phyloP scores from a whole-genome alignment of 2,888 invertebrate genomes.

The Heliconius sara region DNA sequence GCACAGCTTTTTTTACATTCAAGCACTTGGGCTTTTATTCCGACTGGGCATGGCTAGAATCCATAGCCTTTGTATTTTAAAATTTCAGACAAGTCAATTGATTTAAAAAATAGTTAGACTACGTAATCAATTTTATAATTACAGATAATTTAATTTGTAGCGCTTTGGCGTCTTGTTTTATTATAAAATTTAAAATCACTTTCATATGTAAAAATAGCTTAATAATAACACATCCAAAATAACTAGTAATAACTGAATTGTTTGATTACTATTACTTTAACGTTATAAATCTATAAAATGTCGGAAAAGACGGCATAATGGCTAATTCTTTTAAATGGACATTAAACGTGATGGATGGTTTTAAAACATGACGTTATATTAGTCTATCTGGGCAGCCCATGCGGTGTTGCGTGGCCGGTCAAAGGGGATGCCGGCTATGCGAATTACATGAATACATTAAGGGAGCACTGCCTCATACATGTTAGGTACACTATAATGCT shows the following conservation, averaged over 20 bases:
- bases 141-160: conserved; percentile 20
- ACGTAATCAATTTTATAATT: conserved; percentile 11
- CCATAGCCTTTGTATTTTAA: conserved; percentile 71
- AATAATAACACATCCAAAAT: conserved; percentile 8
- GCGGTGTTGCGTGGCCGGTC: conserved; percentile 83
- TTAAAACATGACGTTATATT: conserved; percentile 83
- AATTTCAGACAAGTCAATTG: conserved; percentile 70
- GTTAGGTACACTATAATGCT: conserved; percentile 79
- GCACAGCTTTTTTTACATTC: conserved; percentile 77
- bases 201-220: background rate
- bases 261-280: conserved; percentile 29
- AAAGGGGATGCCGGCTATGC: conserved; percentile 83
- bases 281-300: conserved; percentile 54
- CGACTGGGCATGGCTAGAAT: conserved; percentile 65
- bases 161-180: conserved; percentile 6
- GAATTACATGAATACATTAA: conserved; percentile 85
- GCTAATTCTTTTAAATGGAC: conserved; percentile 80
- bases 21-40: conserved; percentile 78
- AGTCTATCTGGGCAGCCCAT: conserved; percentile 78
- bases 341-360: conserved; percentile 83
- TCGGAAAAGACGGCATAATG: conserved; percentile 67
- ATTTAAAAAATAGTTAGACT: conserved; percentile 55
- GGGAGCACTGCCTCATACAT: conserved; percentile 78
- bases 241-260: conserved; percentile 17
- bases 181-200: background rate